phyloP scores from a whole-genome alignment of 1,140 invertebrate genomes.

The Platyscapa corneri region DNA sequence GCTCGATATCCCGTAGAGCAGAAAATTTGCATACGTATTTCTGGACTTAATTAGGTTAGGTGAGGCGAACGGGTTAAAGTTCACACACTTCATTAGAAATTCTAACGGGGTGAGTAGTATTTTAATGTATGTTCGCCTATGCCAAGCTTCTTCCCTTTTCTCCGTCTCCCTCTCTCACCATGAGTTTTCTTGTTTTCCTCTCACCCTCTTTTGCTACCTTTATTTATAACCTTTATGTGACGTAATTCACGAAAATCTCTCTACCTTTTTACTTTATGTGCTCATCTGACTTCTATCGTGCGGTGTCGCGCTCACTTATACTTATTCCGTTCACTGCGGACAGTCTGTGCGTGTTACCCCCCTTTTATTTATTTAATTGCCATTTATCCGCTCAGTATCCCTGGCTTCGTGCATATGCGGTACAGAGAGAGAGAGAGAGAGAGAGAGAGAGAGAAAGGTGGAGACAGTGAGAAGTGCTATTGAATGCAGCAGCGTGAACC shows the following conservation, averaged over 20 bases:
- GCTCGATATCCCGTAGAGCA: slow-evolving; percentile 57
- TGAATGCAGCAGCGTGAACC: slow-evolving; percentile 47
- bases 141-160: slow-evolving; percentile 7
- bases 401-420: neutral
- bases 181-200: neutral
- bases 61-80: slow-evolving; percentile 53
- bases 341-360: neutral
- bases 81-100: slow-evolving; percentile 61
- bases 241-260: slow-evolving; percentile 38
- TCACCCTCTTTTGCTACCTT: neutral
- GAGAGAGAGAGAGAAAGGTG: neutral
- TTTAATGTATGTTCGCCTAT: slow-evolving; percentile 35
- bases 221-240: slow-evolving; percentile 15
- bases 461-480: neutral
- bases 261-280: neutral
- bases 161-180: neutral
- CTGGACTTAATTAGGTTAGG: slow-evolving; percentile 62
- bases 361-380: slow-evolving; percentile 51
- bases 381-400: neutral
- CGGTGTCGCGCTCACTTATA: neutral
- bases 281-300: neutral
- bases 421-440: neutral
- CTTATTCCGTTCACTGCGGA: neutral
- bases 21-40: slow-evolving; percentile 59
- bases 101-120: slow-evolving; percentile 43